A percentile compares a stretch with the other conserved stretches of the same genome.
These are phyloP conservation scores for Genyomyrus donnyi DNA, from an alignment of 2,113 vertebrate species.

Conservation along the genomic window DNA sequence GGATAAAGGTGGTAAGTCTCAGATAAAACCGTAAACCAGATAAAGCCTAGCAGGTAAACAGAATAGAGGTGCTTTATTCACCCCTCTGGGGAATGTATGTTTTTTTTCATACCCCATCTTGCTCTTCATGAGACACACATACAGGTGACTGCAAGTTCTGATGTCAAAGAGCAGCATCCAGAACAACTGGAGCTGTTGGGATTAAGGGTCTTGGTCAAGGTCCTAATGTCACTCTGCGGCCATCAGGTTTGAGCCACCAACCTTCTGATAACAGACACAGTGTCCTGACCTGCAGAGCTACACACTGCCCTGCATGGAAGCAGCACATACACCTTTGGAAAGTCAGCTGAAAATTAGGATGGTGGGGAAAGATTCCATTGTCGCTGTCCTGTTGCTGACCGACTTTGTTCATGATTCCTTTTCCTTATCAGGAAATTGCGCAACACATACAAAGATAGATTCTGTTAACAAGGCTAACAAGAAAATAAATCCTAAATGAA, in stretches of 20 bases:
- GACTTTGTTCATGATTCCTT: background rate
- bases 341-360: background rate
- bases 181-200: background rate
- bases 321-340: background rate
- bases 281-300: background rate
- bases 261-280: background rate
- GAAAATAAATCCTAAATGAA: background rate
- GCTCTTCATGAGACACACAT: background rate
- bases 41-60: background rate
- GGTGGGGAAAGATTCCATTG: background rate
- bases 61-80: background rate
- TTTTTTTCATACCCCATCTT: background rate
- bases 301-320: background rate
- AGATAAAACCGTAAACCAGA: background rate
- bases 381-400: background rate
- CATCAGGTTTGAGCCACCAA: background rate
- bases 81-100: background rate
- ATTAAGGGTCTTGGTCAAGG: background rate
- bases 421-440: background rate
- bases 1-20: background rate
- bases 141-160: background rate
- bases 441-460: background rate
- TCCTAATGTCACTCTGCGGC: background rate
- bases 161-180: background rate
- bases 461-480: background rate